Base-by-base conservation (phyloP, 2,113 vertebrate species). In the Macrotus californicus region DNA sequence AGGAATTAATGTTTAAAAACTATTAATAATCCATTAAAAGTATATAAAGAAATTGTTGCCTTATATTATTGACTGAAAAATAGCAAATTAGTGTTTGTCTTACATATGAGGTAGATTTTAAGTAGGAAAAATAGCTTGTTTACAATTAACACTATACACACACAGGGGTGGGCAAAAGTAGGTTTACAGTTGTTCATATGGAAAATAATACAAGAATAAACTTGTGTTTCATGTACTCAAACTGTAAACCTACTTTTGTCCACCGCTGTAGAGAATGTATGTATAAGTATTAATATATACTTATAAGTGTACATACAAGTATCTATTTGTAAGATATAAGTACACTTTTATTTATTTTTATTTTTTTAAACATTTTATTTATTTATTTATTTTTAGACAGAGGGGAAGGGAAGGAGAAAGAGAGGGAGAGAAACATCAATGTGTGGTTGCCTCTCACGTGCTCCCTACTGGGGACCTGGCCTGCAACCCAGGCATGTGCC, bases 31-130 rank as follows among this genome's bases (percentile, higher is more conserved):
- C 16, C 73, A 77, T 88, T 88, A 85, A 82, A 93, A 85, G 46
- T 52, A 61, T 87, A 79, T 73, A 82, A 83, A 93, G 41, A 81
- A 86, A 91, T 31, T 46, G 9, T 76, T 93, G 22, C 26, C 43
- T 93, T 87, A 86, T 77, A 82, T 92, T 92, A 92, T 91, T 89
- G 39, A 85, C 87, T 69, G 48, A 86, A 93, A 61, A 80, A n/a
- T 67, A 43, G 26, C 6, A 94, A 77, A 80, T 93, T 90, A 59
- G 1, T 92, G 11, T 87, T 54, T 72, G 18, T 94, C 10, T 96
- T 91, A 91, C 31, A 59, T 83, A 87, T 72, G 41, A 91, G 11
- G 29, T 93, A 87, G 67, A 70, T 94, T 73, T 92, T 89, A 89
- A 79, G 50, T 52, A 34, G 67, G 69, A 69, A 87, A 76, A 89